Conservation (phyloP, 1,140 invertebrate species). For the Scylla paramamosain region DNA sequence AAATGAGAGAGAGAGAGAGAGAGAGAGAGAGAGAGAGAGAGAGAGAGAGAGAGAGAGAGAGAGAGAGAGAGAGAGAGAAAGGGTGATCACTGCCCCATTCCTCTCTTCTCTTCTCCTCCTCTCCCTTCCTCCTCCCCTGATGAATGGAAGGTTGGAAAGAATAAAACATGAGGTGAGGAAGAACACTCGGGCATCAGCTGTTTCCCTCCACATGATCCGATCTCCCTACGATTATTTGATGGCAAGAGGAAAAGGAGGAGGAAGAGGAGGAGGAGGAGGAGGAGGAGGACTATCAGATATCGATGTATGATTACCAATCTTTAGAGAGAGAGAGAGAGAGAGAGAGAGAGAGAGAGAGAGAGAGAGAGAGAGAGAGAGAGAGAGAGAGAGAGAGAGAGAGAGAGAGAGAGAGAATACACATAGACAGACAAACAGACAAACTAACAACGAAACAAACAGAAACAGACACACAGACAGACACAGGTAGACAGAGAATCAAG, state of each 20-base stretch:
- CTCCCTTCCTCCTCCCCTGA: not conserved
- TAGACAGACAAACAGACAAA: too few relatives aligned
- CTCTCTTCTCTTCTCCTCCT: not conserved
- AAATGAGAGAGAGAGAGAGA: not conserved
- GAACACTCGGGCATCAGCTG: slow-evolving; percentile 30
- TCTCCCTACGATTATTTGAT: not conserved
- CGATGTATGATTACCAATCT: not conserved
- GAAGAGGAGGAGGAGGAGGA: not conserved
- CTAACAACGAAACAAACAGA: too few relatives aligned
- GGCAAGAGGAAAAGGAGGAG: not conserved
- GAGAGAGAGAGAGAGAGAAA: not conserved
- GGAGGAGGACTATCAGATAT: not conserved
- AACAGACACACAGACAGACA: too few relatives aligned
- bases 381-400: not conserved
- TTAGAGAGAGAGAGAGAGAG: too few relatives aligned
- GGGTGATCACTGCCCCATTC: slow-evolving; percentile 21
- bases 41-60: not conserved
- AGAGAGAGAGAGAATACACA: not conserved
- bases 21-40: not conserved
- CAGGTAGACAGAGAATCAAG: not conserved
- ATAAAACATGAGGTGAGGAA: slow-evolving; percentile 64
- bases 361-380: not conserved
- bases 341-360: too few relatives aligned
- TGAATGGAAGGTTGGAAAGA: slow-evolving; percentile 69
- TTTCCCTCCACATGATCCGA: slow-evolving; percentile 9